Base-by-base conservation (phyloP, 2,113 vertebrate genomes). In the Promerops cafer region DNA sequence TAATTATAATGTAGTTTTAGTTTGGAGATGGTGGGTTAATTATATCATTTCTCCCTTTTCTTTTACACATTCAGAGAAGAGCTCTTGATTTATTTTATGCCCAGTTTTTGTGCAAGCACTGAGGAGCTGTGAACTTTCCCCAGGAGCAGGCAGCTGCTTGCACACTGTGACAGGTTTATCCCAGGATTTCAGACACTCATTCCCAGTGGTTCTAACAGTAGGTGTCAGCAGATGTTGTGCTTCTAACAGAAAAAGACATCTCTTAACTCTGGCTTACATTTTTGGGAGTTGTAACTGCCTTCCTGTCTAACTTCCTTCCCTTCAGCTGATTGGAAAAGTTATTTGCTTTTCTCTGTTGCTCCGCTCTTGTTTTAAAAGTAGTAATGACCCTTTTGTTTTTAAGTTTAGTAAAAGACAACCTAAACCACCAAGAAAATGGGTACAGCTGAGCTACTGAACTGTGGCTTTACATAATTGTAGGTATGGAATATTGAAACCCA, bases 181-280 rank as follows among this genome's bases (percentile, higher is more conserved):
- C 26, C 47, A 40, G 44, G 35, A 28, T 70, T 37, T 49, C 71
- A 31, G 65, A 40, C 7, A 1, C 23, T 31, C 3, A 0, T 11
- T 83, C 35, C 24, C 24, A 13, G 28, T 26, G 57, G 30, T 56
- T 89, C 13, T 89, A 50, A 61, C 39, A 63, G 30, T 11, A 81
- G 60, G 45, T 92, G 87, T 94, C 96, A 96, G 89, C 85, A 97
- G 95, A 75, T 93, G 92, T 96, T 89, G 3, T n/a, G 63, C 64
- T 76, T 90, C 37, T n/a, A 27, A 74, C 52, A 82, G 86, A 65
- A 76, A 39, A 53, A 37, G 49, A 57, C 47, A 40, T 37, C 22
- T 91, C 37, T 16, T 57, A 22, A 68, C 30, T 53, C 21, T 5
- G 31, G 26, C 45, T 71, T 30, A 22, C 6, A 1, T 63, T 76